Evolutionary conservation across 2,888 invertebrate species (phyloP).

Genomic region (Drosophila sordidapex): DNA sequence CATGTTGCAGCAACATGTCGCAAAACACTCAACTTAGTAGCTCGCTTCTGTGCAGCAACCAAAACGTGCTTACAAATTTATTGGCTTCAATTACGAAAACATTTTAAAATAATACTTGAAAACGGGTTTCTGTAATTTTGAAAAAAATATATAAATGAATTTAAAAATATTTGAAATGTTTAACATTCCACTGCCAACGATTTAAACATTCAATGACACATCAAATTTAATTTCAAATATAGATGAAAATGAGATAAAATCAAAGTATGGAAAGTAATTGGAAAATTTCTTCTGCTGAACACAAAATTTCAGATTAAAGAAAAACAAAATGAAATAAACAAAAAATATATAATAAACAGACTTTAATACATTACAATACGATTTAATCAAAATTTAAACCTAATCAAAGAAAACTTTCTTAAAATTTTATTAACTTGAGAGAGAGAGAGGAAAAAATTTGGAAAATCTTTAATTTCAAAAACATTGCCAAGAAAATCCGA

Average conservation of each 20-base stretch:
- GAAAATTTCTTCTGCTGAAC: background rate
- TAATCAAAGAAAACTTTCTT: background rate
- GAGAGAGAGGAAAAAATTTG: background rate
- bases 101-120: background rate
- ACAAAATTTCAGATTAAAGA: background rate
- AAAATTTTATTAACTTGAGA: no score
- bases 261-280: background rate
- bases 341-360: background rate
- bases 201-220: background rate
- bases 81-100: background rate
- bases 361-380: background rate
- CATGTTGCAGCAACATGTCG: slow-evolving; percentile 74
- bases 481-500: background rate
- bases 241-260: background rate
- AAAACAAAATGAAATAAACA: background rate
- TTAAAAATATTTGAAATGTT: background rate
- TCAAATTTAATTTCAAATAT: background rate
- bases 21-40: slow-evolving; percentile 37
- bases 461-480: background rate
- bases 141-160: background rate
- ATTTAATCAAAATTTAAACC: no score
- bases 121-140: background rate
- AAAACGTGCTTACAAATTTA: slow-evolving; percentile 9
- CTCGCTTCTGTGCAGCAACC: slow-evolving; percentile 30
- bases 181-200: slow-evolving; percentile 30